Evolutionary conservation across 2,797 vertebrate species (phyloP).

Genomic region (Macroramphosus scolopax): DNA sequence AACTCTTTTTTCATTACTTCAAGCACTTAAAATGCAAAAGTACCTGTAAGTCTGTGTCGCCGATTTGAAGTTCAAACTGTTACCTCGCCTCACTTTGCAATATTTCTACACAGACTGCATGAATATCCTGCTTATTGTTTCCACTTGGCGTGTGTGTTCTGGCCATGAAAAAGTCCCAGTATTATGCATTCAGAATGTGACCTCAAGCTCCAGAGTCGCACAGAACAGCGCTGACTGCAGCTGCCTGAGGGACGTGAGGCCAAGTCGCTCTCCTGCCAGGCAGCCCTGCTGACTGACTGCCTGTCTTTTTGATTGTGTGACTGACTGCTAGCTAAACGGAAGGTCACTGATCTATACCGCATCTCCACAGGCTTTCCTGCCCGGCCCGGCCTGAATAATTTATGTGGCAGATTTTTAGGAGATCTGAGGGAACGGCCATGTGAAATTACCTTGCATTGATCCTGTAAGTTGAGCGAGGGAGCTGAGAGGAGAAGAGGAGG

Average conservation of each 20-base stretch:
- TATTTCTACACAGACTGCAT: too few relatives aligned
- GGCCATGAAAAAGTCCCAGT: slow-evolving; percentile 7
- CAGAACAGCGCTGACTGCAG: slow-evolving; percentile 29
- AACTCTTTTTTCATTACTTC: too few relatives aligned
- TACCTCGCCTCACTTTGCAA: too few relatives aligned
- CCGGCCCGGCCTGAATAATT: slow-evolving; percentile 66
- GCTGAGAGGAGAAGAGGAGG: not conserved
- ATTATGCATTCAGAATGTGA: slow-evolving; percentile 24
- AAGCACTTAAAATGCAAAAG: too few relatives aligned
- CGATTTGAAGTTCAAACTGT: too few relatives aligned
- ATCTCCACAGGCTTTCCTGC: slow-evolving; percentile 55
- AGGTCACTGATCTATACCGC: slow-evolving; percentile 63
- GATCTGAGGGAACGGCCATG: slow-evolving; percentile 59
- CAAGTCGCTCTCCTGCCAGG: slow-evolving; percentile 22
- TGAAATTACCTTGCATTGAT: slow-evolving; percentile 73
- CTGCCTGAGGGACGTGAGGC: slow-evolving; percentile 26
- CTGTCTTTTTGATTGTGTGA: slow-evolving; percentile 38
- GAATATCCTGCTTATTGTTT: slow-evolving; percentile 22
- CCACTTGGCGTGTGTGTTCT: slow-evolving; percentile 5
- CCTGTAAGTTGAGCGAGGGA: slow-evolving; percentile 53
- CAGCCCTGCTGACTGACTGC: slow-evolving; percentile 18
- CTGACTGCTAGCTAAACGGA: slow-evolving; percentile 50
- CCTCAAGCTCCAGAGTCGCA: slow-evolving; percentile 15
- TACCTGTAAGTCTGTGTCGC: too few relatives aligned
- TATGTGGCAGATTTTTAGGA: slow-evolving; percentile 66